Evolutionary conservation across 2,888 invertebrate species (phyloP), one percentile per base, ranked within the genome.

Genomic region (Ctena decussata): DNA sequence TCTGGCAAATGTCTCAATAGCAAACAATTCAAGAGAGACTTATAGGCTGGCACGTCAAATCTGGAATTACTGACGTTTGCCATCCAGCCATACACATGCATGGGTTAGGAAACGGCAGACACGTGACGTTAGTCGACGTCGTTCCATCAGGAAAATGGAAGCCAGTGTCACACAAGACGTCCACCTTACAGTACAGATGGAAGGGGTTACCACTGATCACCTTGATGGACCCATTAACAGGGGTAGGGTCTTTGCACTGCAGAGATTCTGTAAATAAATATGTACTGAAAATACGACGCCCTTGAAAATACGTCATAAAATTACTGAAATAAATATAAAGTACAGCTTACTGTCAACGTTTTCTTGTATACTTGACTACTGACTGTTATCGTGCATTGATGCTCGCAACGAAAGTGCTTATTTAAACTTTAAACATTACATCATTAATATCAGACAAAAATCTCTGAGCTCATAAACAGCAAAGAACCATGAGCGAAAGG

Each of bases 71-170:
- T 1, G 21, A 5, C 0, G 65, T 80, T 44, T 74, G 27, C 85
- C 87, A 87, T 6, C 74, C 84, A 12, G 80, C 87, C 80, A 78
- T 80, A 24, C 84, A 84, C 84, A 85, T 85, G 53, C 85, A 85
- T 24, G 87, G 87, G 70, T 87, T 77, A 1, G 87, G 87, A 24
- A 85, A 77, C 53, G 85, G 82, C 3, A n/a, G 0, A 39, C 87
- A 87, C n/a, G 21, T 46, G 72, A 83, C 77, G 27, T 60, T 69
- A 21, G 85, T 57, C 27, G 74, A 15, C 1, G 72, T 69, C n/a
- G 39, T 21, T 12, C 80, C 85, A 35, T 57, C 70, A 1, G 39
- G 27, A 46, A 87, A 83, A 44, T 82, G 80, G 21, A 39, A 75
- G 3, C 87, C 87, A 8, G 27, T 57, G 32, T 82, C 27, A 60